Conservation (phyloP, 2,888 invertebrate species). For the Agonum fuliginosum region DNA sequence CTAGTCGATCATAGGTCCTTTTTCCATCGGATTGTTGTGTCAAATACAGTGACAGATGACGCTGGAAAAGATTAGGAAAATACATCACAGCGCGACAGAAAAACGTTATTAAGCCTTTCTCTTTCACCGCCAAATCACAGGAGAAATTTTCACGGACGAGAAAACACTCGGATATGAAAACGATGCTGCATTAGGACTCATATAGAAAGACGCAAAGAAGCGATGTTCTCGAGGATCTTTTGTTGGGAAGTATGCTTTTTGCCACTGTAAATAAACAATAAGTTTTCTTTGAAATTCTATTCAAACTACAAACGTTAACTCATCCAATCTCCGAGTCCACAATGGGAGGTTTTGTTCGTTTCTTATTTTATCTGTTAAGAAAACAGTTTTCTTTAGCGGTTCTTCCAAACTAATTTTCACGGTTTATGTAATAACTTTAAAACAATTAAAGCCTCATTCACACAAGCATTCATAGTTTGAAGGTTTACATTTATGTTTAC, state of each 20-base stretch:
- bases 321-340: conserved; percentile 34
- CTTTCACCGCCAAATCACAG: conserved; percentile 20
- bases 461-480: conserved; percentile 1
- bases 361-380: conserved; percentile 54
- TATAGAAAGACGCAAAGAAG: conserved; percentile 9
- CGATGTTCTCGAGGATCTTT: conserved; percentile 1
- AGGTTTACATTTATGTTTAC: too few species aligned
- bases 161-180: conserved; percentile 8
- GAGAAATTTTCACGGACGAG: conserved; percentile 20
- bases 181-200: conserved; percentile 21
- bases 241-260: conserved; percentile 45
- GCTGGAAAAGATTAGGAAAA: conserved; percentile 51
- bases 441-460: background rate
- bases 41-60: conserved; percentile 58
- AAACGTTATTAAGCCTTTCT: conserved; percentile 51
- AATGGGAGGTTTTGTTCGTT: conserved; percentile 50
- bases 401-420: conserved; percentile 47
- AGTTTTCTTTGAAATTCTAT: conserved; percentile 37
- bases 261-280: conserved; percentile 50
- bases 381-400: conserved; percentile 56
- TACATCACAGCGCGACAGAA: conserved; percentile 39
- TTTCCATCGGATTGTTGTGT: conserved; percentile 55
- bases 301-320: conserved; percentile 53
- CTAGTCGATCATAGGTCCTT: conserved; percentile 55
- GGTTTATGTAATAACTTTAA: conserved; percentile 39